Percentiles rank a stretch among this genome's conserved stretches.
phyloP scores from a whole-genome alignment of 2,888 invertebrate species.

The Ligdia adustata region DNA sequence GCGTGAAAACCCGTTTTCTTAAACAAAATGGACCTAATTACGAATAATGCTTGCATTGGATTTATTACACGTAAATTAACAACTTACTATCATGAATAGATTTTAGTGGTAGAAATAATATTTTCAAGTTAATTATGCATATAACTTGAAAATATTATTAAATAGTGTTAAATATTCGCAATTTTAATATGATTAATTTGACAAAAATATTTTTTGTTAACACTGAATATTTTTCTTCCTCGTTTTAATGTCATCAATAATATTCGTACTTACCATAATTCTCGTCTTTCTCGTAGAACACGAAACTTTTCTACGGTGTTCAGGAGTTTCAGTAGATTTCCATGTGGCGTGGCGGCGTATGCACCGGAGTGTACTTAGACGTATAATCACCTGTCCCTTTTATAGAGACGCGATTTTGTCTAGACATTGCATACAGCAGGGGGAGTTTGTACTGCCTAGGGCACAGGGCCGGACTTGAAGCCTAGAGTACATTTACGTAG shows the following conservation, averaged over 20 bases:
- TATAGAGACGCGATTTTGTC: constrained; percentile 81
- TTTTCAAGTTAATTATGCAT: too few species aligned
- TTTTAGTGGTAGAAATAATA: too few species aligned
- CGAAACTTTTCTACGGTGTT: constrained; percentile 34
- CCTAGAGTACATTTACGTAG: constrained; percentile 2
- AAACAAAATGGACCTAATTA: too few species aligned
- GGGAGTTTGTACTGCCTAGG: constrained; percentile 70
- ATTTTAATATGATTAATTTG: too few species aligned
- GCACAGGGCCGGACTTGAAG: constrained; percentile 63
- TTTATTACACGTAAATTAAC: too few species aligned
- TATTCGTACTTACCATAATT: constrained; percentile 41
- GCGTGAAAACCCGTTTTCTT: too few species aligned
- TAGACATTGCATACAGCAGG: constrained; percentile 73
- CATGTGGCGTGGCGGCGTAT: constrained; percentile 68
- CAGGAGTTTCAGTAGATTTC: constrained; percentile 51
- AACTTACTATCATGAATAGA: too few species aligned
- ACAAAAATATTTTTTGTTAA: too few species aligned
- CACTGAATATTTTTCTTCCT: neutral
- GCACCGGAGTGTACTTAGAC: constrained; percentile 75
- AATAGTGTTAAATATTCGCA: too few species aligned
- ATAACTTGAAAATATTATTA: too few species aligned
- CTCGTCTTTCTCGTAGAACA: constrained; percentile 19
- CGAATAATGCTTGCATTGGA: too few species aligned
- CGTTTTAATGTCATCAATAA: neutral
- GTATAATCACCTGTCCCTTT: constrained; percentile 81